Conservation (phyloP, 2,797 vertebrate species). For the Protosalanx chinensis region DNA sequence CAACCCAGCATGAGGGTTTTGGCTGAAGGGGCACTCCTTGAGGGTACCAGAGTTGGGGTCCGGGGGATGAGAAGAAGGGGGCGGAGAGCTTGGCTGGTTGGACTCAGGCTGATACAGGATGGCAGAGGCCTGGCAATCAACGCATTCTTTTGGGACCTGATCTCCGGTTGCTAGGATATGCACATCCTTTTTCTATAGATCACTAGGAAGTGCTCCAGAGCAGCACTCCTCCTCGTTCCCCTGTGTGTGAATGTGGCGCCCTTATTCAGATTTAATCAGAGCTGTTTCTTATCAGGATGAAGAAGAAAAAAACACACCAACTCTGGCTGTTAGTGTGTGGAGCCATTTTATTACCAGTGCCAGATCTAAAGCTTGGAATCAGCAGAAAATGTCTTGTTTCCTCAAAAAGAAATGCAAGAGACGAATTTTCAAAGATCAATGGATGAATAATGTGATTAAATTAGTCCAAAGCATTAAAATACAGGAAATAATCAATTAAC, state of each 20-base stretch:
- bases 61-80: slow-evolving; percentile 7
- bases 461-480: slow-evolving; percentile 35
- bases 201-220: slow-evolving; percentile 62
- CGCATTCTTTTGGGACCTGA: slow-evolving; percentile 68
- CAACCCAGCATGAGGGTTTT: slow-evolving; percentile 36
- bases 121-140: slow-evolving; percentile 65
- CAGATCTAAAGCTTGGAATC: slow-evolving; percentile 51
- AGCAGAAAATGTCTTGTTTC: slow-evolving; percentile 33
- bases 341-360: slow-evolving; percentile 56
- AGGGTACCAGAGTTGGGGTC: slow-evolving; percentile 19
- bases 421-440: slow-evolving; percentile 40
- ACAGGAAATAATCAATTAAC: slow-evolving; percentile 48
- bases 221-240: slow-evolving; percentile 45
- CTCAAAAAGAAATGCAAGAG: slow-evolving; percentile 40
- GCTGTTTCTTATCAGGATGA: slow-evolving; percentile 65
- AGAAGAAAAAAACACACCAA: slow-evolving; percentile 46
- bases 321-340: slow-evolving; percentile 51
- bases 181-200: slow-evolving; percentile 73
- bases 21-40: slow-evolving; percentile 36
- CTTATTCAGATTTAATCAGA: slow-evolving; percentile 74
- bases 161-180: slow-evolving; percentile 74
- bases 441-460: slow-evolving; percentile 51
- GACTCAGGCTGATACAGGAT: slow-evolving; percentile 61
- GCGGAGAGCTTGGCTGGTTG: slow-evolving; percentile 42
- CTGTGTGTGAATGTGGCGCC: slow-evolving; percentile 59